Conservation (phyloP, 1,140 invertebrate genomes). For the Euwallacea fornicatus region DNA sequence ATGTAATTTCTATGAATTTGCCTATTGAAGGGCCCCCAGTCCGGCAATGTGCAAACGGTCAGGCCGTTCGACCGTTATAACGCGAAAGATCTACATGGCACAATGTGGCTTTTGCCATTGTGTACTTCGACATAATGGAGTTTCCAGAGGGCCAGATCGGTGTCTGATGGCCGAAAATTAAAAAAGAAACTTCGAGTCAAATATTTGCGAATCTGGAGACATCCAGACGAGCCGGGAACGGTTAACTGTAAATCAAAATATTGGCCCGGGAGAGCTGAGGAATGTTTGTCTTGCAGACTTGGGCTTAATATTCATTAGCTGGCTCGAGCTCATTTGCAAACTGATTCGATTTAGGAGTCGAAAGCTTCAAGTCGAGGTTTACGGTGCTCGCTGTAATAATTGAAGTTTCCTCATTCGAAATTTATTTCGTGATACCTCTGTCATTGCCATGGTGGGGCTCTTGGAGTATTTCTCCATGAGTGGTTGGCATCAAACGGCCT, state of each 20-base stretch:
- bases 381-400: background rate
- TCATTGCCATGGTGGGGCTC: too few species aligned
- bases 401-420: background rate
- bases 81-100: slow-evolving; percentile 49
- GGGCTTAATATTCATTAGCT: slow-evolving; percentile 24
- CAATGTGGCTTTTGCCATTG: slow-evolving; percentile 9
- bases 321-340: slow-evolving; percentile 18
- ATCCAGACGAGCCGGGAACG: slow-evolving; percentile 3
- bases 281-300: slow-evolving; percentile 24
- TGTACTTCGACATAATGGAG: background rate
- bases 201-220: slow-evolving; percentile 9
- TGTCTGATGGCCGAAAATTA: too few species aligned
- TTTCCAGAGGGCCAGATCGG: too few species aligned
- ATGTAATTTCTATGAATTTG: slow-evolving; percentile 54
- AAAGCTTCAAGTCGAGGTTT: background rate
- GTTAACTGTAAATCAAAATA: slow-evolving; percentile 25
- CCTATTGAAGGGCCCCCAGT: slow-evolving; percentile 45
- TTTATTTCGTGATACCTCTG: too few species aligned
- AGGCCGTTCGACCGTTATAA: slow-evolving; percentile 46
- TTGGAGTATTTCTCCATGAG: too few species aligned
- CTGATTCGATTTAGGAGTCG: slow-evolving; percentile 13
- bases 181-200: background rate
- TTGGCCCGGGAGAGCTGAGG: slow-evolving; percentile 14
- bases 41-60: slow-evolving; percentile 44
- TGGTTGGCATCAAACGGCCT: too few species aligned